Conservation (phyloP, 2,888 invertebrate genomes). For the Chalcosyrphus nemorum region DNA sequence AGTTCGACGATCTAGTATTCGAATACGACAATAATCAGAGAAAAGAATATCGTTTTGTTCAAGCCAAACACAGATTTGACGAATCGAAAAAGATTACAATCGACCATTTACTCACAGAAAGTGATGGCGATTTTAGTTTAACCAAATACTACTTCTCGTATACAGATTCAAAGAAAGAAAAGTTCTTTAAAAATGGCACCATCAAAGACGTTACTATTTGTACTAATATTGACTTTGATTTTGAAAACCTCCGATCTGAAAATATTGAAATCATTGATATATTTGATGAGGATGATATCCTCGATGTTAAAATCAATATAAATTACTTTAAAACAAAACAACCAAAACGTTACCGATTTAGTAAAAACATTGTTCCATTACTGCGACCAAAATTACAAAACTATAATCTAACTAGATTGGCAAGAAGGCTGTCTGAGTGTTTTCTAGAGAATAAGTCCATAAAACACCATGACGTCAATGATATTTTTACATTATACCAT, state of each 20-base stretch:
- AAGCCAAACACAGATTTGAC: background rate
- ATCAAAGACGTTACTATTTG: background rate
- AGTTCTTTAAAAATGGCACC: background rate
- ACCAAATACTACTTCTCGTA: background rate
- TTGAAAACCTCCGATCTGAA: background rate
- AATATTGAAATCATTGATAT: background rate
- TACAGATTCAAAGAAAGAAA: no score
- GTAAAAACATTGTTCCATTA: background rate
- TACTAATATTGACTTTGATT: background rate
- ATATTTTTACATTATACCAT: background rate
- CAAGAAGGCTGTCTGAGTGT: background rate
- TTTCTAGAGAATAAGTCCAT: background rate
- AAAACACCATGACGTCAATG: background rate
- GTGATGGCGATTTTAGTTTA: background rate
- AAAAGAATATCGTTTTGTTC: background rate
- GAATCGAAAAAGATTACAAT: background rate
- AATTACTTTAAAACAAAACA: background rate
- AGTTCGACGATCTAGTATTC: background rate
- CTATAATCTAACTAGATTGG: background rate
- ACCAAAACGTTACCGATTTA: background rate
- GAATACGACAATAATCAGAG: background rate
- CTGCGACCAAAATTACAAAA: background rate
- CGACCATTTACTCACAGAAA: background rate
- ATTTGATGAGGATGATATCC: background rate
- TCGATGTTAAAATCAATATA: background rate